These are phyloP conservation scores for Amphilophus citrinellus DNA, from an alignment of 2,113 vertebrate genomes.

Conservation along the genomic window DNA sequence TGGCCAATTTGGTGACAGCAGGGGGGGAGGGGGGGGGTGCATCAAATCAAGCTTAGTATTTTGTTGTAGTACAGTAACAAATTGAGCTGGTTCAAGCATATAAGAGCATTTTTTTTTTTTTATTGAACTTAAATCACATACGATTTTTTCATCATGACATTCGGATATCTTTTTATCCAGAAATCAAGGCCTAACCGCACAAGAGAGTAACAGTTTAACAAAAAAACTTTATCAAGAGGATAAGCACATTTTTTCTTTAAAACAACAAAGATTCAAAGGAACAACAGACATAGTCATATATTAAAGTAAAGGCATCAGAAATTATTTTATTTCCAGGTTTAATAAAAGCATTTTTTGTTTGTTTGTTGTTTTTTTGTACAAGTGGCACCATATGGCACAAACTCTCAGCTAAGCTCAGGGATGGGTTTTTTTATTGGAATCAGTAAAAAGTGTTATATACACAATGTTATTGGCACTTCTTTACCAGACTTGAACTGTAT, in stretches of 20 bases:
- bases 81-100: not conserved
- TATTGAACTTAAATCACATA: slow-evolving; percentile 17
- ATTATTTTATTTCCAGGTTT: not conserved
- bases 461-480: slow-evolving; percentile 20
- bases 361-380: not conserved
- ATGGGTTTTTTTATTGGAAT: slow-evolving; percentile 21
- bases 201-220: slow-evolving; percentile 4
- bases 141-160: not conserved
- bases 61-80: not conserved
- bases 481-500: slow-evolving; percentile 8
- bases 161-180: slow-evolving; percentile 9
- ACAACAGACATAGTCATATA: not conserved
- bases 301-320: not conserved
- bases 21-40: not conserved
- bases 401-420: not conserved
- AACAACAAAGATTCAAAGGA: slow-evolving; percentile 5
- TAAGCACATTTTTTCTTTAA: slow-evolving; percentile 9
- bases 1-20: not conserved
- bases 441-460: not conserved
- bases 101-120: slow-evolving; percentile 19
- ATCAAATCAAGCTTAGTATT: not conserved
- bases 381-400: not conserved
- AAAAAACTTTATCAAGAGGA: slow-evolving; percentile 1
- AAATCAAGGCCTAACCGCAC: not conserved
- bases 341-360: not conserved